A percentile compares a stretch with the other conserved stretches of the same genome.
phyloP scores from a whole-genome alignment of 2,797 vertebrate species.

The Synanceia verrucosa region DNA sequence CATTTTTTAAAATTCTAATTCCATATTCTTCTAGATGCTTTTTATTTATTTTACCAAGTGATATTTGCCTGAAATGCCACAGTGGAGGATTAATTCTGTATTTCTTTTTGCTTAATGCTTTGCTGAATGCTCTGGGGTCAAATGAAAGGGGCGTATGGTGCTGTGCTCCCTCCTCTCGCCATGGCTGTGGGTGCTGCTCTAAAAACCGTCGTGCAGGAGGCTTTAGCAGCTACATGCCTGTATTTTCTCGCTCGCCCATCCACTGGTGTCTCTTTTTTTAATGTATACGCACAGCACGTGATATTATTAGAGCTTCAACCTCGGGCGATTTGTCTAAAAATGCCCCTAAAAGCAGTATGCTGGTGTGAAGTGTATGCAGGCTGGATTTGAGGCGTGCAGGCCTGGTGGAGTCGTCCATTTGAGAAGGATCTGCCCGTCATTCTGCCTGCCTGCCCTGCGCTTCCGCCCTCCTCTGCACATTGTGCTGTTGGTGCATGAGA shows the following conservation, averaged over 20 bases:
- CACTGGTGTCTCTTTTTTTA: not conserved
- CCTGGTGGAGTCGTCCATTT: slow-evolving; percentile 81
- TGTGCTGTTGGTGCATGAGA: slow-evolving; percentile 75
- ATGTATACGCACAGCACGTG: not conserved
- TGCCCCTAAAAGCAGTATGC: slow-evolving; percentile 19
- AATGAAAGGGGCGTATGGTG: slow-evolving; percentile 61
- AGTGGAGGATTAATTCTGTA: not conserved
- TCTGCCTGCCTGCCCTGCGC: slow-evolving; percentile 68
- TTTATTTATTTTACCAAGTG: not conserved
- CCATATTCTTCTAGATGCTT: slow-evolving; percentile 11
- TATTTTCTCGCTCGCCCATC: not conserved
- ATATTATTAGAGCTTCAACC: slow-evolving; percentile 9
- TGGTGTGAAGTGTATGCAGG: slow-evolving; percentile 37
- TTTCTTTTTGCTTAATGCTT: slow-evolving; percentile 6
- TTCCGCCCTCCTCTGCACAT: slow-evolving; percentile 76
- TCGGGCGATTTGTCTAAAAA: slow-evolving; percentile 10
- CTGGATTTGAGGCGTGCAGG: slow-evolving; percentile 53
- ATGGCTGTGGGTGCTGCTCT: slow-evolving; percentile 44
- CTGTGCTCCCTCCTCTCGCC: slow-evolving; percentile 52
- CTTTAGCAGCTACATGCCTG: slow-evolving; percentile 25
- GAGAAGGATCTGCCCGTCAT: slow-evolving; percentile 79
- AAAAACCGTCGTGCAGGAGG: slow-evolving; percentile 39
- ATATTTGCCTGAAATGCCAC: not conserved
- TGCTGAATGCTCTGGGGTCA: slow-evolving; percentile 59
- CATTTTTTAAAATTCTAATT: not conserved